Percentiles rank a stretch among this genome's conserved stretches.
phyloP scores from a whole-genome alignment of 2,797 vertebrate genomes.

The Kryptopterus vitreolus region DNA sequence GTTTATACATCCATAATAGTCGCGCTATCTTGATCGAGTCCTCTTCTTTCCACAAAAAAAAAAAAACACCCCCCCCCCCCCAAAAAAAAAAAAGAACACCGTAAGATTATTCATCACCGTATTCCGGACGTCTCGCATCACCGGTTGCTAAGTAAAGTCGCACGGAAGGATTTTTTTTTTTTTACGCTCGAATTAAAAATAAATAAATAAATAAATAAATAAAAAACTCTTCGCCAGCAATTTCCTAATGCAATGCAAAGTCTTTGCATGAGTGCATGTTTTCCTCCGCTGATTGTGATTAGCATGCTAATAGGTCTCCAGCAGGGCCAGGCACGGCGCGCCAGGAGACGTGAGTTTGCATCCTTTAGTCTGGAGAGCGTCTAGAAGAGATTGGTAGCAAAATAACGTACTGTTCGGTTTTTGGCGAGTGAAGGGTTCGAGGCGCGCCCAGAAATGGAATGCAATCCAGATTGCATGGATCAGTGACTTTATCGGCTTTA shows the following conservation, averaged over 20 bases:
- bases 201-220: neutral
- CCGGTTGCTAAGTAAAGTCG: conserved; percentile 2
- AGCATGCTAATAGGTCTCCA: conserved; percentile 20
- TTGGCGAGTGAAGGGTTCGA: conserved; percentile 3
- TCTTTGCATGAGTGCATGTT: conserved; percentile 26
- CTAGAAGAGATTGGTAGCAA: neutral
- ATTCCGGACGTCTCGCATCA: neutral
- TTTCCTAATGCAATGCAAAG: conserved; percentile 25
- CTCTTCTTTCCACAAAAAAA: conserved; percentile 13
- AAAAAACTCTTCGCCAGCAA: conserved; percentile 6
- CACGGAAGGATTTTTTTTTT: too few species aligned
- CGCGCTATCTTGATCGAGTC: conserved; percentile 3
- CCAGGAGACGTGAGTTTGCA: conserved; percentile 20
- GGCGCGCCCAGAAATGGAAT: neutral
- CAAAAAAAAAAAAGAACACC: too few species aligned
- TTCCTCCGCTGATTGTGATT: conserved; percentile 24
- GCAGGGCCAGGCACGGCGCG: neutral
- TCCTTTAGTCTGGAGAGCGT: neutral
- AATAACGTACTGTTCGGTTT: neutral
- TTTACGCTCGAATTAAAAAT: conserved; percentile 2
- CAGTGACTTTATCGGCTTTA: neutral
- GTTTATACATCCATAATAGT: conserved; percentile 24
- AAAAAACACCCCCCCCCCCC: too few species aligned
- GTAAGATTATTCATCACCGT: conserved; percentile 8
- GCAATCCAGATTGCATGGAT: neutral